phyloP scores from a whole-genome alignment of 2,113 vertebrate genomes.

The Gymnogyps californianus region DNA sequence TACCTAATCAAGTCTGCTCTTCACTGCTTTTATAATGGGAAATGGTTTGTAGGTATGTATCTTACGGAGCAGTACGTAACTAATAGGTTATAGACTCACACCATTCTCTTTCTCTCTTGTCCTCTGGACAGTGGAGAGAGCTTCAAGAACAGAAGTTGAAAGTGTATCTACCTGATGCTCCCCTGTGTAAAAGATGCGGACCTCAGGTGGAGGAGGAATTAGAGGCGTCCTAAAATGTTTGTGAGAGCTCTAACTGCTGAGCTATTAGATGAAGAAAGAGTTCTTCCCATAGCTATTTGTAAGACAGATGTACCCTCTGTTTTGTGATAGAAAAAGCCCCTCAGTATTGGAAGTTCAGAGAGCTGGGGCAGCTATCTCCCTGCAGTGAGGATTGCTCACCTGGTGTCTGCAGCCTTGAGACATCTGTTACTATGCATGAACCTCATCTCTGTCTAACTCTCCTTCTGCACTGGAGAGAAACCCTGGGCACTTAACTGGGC shows the following conservation, averaged over 20 bases:
- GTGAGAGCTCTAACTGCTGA: not conserved
- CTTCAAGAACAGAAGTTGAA: not conserved
- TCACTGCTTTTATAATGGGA: not conserved
- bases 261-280: not conserved
- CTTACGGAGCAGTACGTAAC: fast-evolving
- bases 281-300: not conserved
- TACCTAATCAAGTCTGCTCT: not conserved
- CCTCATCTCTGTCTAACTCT: not conserved
- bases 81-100: not conserved
- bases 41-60: not conserved
- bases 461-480: not conserved
- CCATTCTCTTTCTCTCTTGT: not conserved
- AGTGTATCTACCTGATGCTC: not conserved
- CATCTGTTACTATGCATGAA: not conserved
- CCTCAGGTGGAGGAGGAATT: not conserved
- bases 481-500: not conserved
- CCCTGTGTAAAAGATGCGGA: not conserved
- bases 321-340: not conserved
- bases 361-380: not conserved
- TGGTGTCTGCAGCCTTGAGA: not conserved
- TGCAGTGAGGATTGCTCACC: not conserved
- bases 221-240: not conserved
- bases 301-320: not conserved
- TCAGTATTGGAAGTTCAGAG: not conserved
- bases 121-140: not conserved